phyloP scores from a whole-genome alignment of 2,113 vertebrate species.

The Paratilapia polleni region DNA sequence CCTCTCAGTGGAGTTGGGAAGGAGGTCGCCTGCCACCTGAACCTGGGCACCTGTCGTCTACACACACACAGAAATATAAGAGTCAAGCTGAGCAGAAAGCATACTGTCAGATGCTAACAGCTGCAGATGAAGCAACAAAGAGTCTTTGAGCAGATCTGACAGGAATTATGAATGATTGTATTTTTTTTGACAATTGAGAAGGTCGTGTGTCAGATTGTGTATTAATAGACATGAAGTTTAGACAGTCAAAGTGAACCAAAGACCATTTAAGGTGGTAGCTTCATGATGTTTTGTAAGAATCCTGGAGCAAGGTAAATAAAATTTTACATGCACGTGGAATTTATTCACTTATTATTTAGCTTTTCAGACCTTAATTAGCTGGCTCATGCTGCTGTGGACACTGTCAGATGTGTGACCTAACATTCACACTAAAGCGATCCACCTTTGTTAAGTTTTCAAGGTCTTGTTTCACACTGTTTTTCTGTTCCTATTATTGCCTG shows the following conservation, averaged over 20 bases:
- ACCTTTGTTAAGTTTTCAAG: neutral
- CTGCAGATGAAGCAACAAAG: neutral
- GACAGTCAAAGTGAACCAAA: neutral
- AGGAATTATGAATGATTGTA: too few relatives aligned
- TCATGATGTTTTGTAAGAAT: neutral
- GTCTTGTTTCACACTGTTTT: neutral
- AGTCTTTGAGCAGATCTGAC: neutral
- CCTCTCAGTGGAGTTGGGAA: conserved; percentile 95
- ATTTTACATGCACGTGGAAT: neutral
- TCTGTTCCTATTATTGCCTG: neutral
- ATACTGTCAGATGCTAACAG: neutral
- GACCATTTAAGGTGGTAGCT: neutral
- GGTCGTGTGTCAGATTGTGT: neutral
- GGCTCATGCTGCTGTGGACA: neutral
- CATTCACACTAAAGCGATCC: neutral
- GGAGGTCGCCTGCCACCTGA: conserved; percentile 94
- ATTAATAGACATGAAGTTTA: neutral
- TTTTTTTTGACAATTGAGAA: neutral
- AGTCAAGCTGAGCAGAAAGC: neutral
- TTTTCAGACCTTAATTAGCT: neutral
- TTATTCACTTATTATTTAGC: neutral
- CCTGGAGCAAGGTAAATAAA: neutral
- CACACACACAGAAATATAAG: neutral
- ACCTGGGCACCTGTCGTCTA: conserved; percentile 95
- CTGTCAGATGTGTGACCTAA: neutral